Evolutionary conservation across 2,888 invertebrate species (phyloP).

Genomic region (Dolomedes plantarius): DNA sequence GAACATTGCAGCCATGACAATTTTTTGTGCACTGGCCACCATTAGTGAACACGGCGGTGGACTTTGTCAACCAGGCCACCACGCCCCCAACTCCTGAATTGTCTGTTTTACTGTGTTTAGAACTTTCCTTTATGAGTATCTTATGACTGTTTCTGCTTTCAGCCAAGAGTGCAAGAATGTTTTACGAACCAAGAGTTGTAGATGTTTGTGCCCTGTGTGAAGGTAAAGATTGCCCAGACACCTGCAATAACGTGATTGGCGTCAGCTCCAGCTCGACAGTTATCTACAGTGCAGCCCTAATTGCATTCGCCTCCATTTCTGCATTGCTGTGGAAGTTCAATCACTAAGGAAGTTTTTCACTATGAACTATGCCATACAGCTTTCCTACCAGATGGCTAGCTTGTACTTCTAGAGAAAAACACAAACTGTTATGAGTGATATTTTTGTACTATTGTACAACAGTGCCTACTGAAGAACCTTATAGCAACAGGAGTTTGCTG

Average conservation of each 20-base stretch:
- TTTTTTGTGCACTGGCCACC: no score
- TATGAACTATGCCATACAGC: not conserved
- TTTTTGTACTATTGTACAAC: constrained; percentile 55
- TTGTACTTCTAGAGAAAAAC: not conserved
- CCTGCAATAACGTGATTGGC: constrained; percentile 60
- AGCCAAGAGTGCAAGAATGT: constrained; percentile 73
- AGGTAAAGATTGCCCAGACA: constrained; percentile 67
- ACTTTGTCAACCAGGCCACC: no score
- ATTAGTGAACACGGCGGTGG: no score
- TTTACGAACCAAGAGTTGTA: constrained; percentile 72
- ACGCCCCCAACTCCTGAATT: no score
- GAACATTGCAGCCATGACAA: no score
- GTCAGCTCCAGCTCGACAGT: constrained; percentile 17
- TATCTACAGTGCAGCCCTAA: constrained; percentile 8
- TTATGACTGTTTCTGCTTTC: no score
- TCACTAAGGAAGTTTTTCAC: not conserved
- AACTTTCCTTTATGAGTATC: no score
- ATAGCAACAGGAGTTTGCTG: not conserved
- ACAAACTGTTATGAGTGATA: constrained; percentile 21
- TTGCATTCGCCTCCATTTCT: not conserved
- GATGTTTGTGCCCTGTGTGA: constrained; percentile 72
- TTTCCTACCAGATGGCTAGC: constrained; percentile 11
- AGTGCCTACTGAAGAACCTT: constrained; percentile 56
- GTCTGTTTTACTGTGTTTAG: no score
- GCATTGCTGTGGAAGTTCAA: not conserved